Conservation (phyloP, 2,797 vertebrate species). For the Octomys mimax region DNA sequence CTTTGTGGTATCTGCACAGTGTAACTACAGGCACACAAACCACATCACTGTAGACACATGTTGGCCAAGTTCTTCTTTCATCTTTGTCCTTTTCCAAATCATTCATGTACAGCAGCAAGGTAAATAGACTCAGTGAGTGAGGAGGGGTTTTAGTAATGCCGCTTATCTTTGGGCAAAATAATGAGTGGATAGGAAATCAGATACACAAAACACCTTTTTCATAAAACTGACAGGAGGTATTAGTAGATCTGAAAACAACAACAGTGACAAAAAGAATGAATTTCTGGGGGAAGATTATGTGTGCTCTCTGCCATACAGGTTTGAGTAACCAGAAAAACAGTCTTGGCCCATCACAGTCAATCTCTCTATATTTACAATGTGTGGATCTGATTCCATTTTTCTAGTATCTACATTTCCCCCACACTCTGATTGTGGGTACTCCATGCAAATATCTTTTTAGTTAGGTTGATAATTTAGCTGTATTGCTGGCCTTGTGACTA, state of each 20-base stretch:
- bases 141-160: background rate
- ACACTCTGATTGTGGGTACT: background rate
- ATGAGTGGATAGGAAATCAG: background rate
- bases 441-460: background rate
- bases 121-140: background rate
- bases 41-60: background rate
- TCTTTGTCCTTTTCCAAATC: background rate
- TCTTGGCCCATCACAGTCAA: no score
- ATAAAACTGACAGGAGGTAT: background rate
- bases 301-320: no score
- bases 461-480: background rate
- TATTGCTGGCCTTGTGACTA: background rate
- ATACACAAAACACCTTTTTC: background rate
- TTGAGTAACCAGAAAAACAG: accelerated
- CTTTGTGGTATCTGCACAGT: background rate
- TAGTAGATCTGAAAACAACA: background rate
- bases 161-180: background rate
- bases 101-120: background rate
- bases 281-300: background rate
- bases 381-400: background rate
- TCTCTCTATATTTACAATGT: background rate
- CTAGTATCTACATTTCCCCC: background rate
- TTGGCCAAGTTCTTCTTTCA: background rate
- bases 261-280: background rate
- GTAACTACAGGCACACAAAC: background rate